A percentile compares a stretch with the other conserved stretches of the same genome.
phyloP scores from a whole-genome alignment of 2,113 vertebrate genomes.

The Chloebia gouldiae region DNA sequence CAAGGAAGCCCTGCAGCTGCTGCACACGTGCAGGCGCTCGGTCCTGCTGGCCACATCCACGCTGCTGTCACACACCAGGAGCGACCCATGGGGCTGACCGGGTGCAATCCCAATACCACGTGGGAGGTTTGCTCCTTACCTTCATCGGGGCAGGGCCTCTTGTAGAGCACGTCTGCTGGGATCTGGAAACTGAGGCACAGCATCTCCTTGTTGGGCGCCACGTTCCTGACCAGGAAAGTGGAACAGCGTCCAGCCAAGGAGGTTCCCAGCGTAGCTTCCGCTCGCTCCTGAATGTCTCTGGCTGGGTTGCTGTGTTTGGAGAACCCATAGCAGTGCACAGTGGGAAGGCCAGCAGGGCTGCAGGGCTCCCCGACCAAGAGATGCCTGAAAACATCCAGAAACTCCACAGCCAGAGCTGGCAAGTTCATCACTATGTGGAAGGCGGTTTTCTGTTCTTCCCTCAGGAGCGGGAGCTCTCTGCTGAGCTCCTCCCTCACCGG shows the following conservation, averaged over 20 bases:
- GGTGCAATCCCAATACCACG: not conserved
- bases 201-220: conserved; percentile 97
- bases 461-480: conserved; percentile 62
- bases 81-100: not conserved
- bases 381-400: conserved; percentile 83
- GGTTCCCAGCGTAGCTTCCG: conserved; percentile 75
- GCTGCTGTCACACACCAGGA: rapidly evolving
- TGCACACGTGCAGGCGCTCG: not conserved
- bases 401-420: conserved; percentile 89
- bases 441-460: conserved; percentile 12
- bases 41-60: rapidly evolving
- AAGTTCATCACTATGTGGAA: conserved; percentile 95
- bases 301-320: conserved; percentile 83
- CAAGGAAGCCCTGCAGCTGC: not conserved
- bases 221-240: conserved; percentile 87
- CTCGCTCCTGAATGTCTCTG: conserved; percentile 79
- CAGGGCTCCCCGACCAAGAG: conserved; percentile 71
- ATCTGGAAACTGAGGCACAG: conserved; percentile 88
- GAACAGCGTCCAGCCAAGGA: conserved; percentile 78
- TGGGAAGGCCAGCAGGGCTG: conserved; percentile 72
- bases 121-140: conserved; percentile 66
- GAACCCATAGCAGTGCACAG: conserved; percentile 91
- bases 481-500: conserved; percentile 82
- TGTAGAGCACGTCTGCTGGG: conserved; percentile 81
- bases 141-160: conserved; percentile 41